Percentiles rank a stretch among this genome's conserved stretches.
Conservation (phyloP, 2,113 vertebrate genomes). For the Chascanopsetta lugubris region DNA sequence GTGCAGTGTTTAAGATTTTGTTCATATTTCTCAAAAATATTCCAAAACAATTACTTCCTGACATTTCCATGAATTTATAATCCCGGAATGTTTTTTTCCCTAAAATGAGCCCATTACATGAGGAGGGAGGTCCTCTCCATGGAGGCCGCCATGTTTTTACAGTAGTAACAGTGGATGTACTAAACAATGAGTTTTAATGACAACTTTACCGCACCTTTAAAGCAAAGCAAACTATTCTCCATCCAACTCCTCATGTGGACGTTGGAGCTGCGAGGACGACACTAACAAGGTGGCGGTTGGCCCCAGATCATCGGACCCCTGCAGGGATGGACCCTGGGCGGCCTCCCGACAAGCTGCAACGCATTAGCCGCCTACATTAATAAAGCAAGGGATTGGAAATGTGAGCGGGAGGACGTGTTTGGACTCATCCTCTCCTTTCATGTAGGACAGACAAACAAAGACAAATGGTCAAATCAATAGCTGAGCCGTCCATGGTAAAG, state of each 20-base stretch:
- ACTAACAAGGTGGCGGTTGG: constrained; percentile 19
- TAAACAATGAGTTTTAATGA: too few species aligned
- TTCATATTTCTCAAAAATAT: too few species aligned
- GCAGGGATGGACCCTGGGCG: constrained; percentile 1
- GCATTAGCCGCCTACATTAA: background rate
- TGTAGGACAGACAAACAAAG: constrained; percentile 5
- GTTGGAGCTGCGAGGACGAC: constrained; percentile 1
- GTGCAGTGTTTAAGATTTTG: too few species aligned
- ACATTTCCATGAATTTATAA: too few species aligned
- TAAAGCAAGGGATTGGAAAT: background rate
- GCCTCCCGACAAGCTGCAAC: constrained; percentile 1
- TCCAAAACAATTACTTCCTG: too few species aligned
- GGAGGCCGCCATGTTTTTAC: too few species aligned
- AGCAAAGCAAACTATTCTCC: background rate
- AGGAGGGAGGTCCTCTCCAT: too few species aligned
- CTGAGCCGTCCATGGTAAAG: background rate
- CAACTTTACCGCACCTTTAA: too few species aligned
- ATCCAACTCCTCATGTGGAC: background rate
- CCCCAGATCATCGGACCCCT: background rate
- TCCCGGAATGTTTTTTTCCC: too few species aligned
- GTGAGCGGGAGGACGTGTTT: background rate
- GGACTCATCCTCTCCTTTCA: background rate
- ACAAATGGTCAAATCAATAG: background rate
- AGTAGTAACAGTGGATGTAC: too few species aligned
- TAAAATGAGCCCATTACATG: too few species aligned